Evolutionary conservation across 1,140 invertebrate genomes (phyloP), one percentile per base, ranked within the genome.

Genomic region (Drosophila sulfurigaster): DNA sequence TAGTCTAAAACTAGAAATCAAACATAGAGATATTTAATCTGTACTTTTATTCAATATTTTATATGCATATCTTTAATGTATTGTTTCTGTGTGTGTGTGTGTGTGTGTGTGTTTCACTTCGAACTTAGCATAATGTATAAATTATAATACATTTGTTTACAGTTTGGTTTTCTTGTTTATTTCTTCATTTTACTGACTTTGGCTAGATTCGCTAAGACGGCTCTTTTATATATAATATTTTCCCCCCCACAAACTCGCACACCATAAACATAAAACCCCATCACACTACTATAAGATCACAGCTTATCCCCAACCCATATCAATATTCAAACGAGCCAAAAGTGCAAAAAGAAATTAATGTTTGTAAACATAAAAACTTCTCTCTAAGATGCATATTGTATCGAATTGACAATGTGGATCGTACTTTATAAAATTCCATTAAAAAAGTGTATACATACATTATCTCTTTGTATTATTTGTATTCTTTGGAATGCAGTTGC

Each of bases 81-180:
- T 60, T 65, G 59, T 59, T 6, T 65, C 28, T 51, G 10, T 60
- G 20, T 15, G 30, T 70, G 51, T 58, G 30, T 67, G 51, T 58
- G 30, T 67, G 28, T 65, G 16, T 10, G 76, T 45, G 48, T 68
- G 13, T 76, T 16, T 71, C 45, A 46, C n/a, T 46, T 35, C 0
- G 38, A 85, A 81, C 78, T 80, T 78, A 83, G 68, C 54, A 65
- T 85, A 78, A 74, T 59, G 78, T 60, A 57, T 74, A 85, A 85
- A 81, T 66, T 81, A 85, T 85, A 85, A 85, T 86, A 85, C 81
- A 85, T 78, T 78, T 80, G 81, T 63, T 80, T 79, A 82, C 64
- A 77, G 73, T 10, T 64, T 72, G 20, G 20, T 25, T 63, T 71
- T n/a, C 7, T 38, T 32, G 35, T n/a, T n/a, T 15, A 1, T 56